Conservation (phyloP, 2,888 invertebrate species). For the Athalia cordata region DNA sequence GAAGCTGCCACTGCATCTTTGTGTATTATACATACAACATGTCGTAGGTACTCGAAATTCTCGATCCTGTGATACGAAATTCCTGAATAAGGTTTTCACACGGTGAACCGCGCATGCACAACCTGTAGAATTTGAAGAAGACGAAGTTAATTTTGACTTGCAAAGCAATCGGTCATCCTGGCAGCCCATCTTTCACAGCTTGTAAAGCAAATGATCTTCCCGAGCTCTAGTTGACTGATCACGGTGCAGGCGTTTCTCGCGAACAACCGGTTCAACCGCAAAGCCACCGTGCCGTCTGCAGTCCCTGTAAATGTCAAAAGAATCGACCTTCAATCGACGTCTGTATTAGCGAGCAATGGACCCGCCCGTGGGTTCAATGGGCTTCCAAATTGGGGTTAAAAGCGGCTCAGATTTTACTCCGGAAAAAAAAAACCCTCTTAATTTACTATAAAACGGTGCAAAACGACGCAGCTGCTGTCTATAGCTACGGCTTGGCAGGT, state of each 20-base stretch:
- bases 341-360: slow-evolving; percentile 57
- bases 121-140: no score
- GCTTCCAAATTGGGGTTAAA: slow-evolving; percentile 68
- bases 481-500: slow-evolving; percentile 41
- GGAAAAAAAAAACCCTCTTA: slow-evolving; percentile 60
- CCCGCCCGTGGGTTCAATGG: slow-evolving; percentile 62
- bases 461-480: slow-evolving; percentile 55
- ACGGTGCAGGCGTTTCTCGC: background rate
- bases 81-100: no score
- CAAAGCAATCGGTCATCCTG: slow-evolving; percentile 15
- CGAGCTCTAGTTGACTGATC: background rate
- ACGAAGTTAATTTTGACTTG: background rate
- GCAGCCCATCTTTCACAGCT: slow-evolving; percentile 21
- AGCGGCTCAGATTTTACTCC: slow-evolving; percentile 59
- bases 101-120: no score
- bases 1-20: no score
- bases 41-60: no score
- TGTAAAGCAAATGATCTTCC: background rate
- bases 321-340: slow-evolving; percentile 17
- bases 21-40: no score
- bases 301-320: background rate
- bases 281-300: background rate
- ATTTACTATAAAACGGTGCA: slow-evolving; percentile 61
- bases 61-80: no score
- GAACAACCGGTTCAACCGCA: background rate